phyloP scores from a whole-genome alignment of 2,113 vertebrate genomes.

The Oryctolagus cuniculus region DNA sequence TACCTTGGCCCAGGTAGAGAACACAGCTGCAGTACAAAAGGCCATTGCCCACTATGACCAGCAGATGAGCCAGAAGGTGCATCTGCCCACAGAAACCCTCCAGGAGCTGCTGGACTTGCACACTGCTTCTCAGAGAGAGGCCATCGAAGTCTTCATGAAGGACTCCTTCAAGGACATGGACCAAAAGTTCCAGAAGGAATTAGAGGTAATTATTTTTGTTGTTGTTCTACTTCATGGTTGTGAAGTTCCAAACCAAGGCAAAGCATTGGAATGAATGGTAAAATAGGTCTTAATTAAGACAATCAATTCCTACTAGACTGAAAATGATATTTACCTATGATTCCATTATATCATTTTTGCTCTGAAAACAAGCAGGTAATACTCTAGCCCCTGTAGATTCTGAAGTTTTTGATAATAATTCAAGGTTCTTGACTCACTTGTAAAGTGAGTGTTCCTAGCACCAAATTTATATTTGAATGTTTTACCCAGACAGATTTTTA shows the following conservation, averaged over 20 bases:
- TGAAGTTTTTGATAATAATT: neutral
- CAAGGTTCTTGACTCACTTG: too few relatives aligned
- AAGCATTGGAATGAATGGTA: neutral
- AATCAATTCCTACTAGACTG: neutral
- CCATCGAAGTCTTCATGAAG: constrained; percentile 76
- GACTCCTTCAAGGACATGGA: constrained; percentile 77
- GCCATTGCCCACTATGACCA: constrained; percentile 78
- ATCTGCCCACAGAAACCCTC: constrained; percentile 71
- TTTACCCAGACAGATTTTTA: too few relatives aligned
- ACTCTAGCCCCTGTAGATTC: neutral
- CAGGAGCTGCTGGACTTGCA: constrained; percentile 79
- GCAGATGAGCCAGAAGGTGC: constrained; percentile 75
- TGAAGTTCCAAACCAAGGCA: neutral
- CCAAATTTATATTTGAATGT: too few relatives aligned
- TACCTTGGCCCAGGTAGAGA: constrained; percentile 79
- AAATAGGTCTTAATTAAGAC: neutral
- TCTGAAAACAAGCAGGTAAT: neutral
- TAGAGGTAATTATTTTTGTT: constrained; percentile 61
- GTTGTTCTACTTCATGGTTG: too few relatives aligned
- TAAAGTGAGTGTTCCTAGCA: too few relatives aligned
- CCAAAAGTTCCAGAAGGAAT: constrained; percentile 48
- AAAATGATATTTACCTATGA: neutral
- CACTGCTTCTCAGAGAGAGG: constrained; percentile 40
- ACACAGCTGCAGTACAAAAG: constrained; percentile 76
- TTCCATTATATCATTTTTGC: too few relatives aligned